Base-by-base conservation (phyloP, 2,888 invertebrate species). In the Norana najaformis region DNA sequence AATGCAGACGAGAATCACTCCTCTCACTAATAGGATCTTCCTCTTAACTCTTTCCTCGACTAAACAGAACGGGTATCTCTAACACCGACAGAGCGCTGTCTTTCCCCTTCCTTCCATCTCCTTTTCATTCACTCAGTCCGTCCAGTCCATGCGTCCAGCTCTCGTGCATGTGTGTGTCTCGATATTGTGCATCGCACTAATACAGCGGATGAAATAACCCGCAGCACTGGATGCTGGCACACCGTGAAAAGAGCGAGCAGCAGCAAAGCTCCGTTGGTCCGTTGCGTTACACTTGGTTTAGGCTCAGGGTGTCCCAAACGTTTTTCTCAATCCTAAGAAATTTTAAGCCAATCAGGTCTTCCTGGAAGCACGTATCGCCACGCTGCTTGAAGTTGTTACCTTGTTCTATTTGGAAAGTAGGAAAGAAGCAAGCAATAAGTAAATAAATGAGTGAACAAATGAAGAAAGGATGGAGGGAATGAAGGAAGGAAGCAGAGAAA, bases 11-110 rank as follows among this genome's bases (percentile, higher is more conserved):
- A 69, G n/a, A 30, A 8, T 69, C n/a, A 69, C 69, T 69, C n/a
- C 69, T n/a, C n/a, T 69, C 69, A n/a, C 69, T 69, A 69, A 69
- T 69, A n/a, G 23, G 69, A 69, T 69, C 69, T n/a, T 69, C n/a
- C 69, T 30, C 69, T 69, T 69, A 69, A 69, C n/a, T 69, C 69
- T 69, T 69, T 69, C 69, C n/a, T n/a, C 69, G 69, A n/a, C 69
- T 69, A 69, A 69, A 6, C 69, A 69, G 69, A 69, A 69, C 69
- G 69, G 30, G 13, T 69, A 30, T 23, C 30, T 69, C 30, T 69
- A 69, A 69, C 69, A 69, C n/a, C 8, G 8, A n/a, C 69, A 30
- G 30, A 69, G 69, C 69, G 16, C 69, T 23, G 11, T 16, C 16
- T 16, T 30, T 5, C 69, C n/a, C 69, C n/a, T n/a, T n/a, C 30